Base-by-base conservation (phyloP, 2,113 vertebrate species). In the Oreocharis arfaki region DNA sequence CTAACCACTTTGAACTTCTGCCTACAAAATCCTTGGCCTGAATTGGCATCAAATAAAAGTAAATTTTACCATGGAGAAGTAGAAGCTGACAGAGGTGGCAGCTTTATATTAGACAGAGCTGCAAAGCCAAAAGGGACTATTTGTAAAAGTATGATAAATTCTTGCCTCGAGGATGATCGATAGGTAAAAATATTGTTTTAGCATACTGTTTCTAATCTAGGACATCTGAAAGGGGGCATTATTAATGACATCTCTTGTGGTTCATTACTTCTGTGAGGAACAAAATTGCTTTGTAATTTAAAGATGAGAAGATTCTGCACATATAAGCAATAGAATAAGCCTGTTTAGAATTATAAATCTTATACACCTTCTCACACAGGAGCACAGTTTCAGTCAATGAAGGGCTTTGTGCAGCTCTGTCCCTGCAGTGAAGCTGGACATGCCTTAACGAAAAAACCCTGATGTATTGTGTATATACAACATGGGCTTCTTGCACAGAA, bases 211-310 rank as follows among this genome's bases (percentile, higher is more conserved):
- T 85, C 82, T 88, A 53, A 94, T 46, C 28, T 73, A 83, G 79
- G 75, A 88, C 85, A 73, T n/a, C 44, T 76, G 89, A 84, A 60
- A 76, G 28, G 20, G 7, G 56, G 15, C 26, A 76, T 94, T 95
- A 95, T 91, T 92, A 85, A 96, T 90, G 37, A 21, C 23, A 65
- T 68, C 61, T 94, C 85, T 69, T 65, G 41, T 76, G 82, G 88
- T 85, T 94, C 85, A 53, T 91, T 95, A 93, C 90, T 85, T 93
- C 75, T 50, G 33, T 20, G 1, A 92, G 53, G 42, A 83, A 80
- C 49, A 88, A 87, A 91, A 83, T 76, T 15, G 68, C 82, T 84
- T 69, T 21, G 49, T 82, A 61, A 85, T 87, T 90, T 85, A 79
- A 95, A 93, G 49, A 89, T 42, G 35, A 93, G 74, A 82, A 75